phyloP scores from a whole-genome alignment of 1,140 invertebrate species.

The Drosophila obscura region DNA sequence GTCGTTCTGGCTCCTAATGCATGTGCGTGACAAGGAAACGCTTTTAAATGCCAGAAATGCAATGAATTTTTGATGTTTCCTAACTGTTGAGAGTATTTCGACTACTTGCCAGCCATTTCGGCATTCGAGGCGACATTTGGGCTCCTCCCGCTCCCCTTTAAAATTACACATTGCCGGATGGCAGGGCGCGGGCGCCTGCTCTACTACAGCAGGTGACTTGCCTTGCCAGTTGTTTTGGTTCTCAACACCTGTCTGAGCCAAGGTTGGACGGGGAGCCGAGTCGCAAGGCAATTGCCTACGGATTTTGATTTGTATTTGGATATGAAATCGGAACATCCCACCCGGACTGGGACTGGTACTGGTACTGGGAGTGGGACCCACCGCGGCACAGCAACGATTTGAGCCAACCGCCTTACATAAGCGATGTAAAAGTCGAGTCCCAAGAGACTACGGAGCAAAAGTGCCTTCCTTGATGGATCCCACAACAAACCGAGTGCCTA shows the following conservation, averaged over 20 bases:
- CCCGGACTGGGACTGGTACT: constrained; percentile 2
- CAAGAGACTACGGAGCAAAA: constrained; percentile 28
- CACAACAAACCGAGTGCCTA: constrained; percentile 33
- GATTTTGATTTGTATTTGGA: constrained; percentile 9
- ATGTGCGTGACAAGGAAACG: constrained; percentile 65
- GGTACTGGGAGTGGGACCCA: constrained; percentile 3
- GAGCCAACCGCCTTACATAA: constrained; percentile 59
- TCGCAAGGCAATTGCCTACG: background rate
- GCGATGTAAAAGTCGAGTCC: constrained; percentile 30
- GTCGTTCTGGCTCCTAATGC: constrained; percentile 19
- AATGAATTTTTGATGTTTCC: constrained; percentile 73
- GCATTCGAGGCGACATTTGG: background rate
- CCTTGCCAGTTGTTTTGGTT: constrained; percentile 69
- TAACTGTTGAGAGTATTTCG: background rate
- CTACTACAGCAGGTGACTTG: constrained; percentile 11
- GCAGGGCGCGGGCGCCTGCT: background rate
- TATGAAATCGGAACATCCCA: constrained; percentile 25
- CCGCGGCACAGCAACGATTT: constrained; percentile 32
- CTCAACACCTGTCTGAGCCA: constrained; percentile 69
- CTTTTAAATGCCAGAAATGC: constrained; percentile 47
- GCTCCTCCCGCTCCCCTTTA: constrained; percentile 7
- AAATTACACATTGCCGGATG: constrained; percentile 40
- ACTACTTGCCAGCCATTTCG: constrained; percentile 2
- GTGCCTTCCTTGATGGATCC: constrained; percentile 55
- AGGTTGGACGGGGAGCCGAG: constrained; percentile 15